These are phyloP conservation scores for Microtus obscurus DNA, from an alignment of 2,797 vertebrate species.

Conservation along the genomic window DNA sequence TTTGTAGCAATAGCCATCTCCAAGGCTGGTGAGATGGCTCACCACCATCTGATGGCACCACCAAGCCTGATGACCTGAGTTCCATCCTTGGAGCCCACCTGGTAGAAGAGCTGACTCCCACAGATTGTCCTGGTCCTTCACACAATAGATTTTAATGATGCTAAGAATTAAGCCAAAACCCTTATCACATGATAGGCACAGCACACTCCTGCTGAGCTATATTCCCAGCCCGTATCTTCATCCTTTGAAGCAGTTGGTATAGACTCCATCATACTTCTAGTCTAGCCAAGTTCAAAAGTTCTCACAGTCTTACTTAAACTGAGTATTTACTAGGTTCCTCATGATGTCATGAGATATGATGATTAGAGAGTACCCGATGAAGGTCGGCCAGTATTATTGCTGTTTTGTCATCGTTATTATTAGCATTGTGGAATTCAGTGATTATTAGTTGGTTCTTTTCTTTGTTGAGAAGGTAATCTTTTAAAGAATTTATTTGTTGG, in stretches of 20 bases:
- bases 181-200: not conserved
- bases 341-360: not conserved
- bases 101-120: not conserved
- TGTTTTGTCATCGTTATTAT: not conserved
- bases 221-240: not conserved
- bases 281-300: not conserved
- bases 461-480: not conserved
- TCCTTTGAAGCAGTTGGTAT: not conserved
- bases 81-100: not conserved
- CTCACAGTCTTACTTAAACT: not conserved
- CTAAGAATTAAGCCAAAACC: not conserved
- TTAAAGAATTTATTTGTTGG: not conserved
- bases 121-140: not conserved
- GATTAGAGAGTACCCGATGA: not conserved
- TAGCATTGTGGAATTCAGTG: not conserved
- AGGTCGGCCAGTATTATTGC: not conserved
- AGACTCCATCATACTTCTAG: not conserved
- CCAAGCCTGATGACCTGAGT: not conserved
- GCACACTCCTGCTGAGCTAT: not conserved
- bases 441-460: not conserved
- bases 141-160: not conserved
- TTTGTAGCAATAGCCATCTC: not conserved
- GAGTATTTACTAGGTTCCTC: not conserved
- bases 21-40: too few relatives aligned
- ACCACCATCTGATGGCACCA: not conserved